Conservation (phyloP, 2,888 invertebrate genomes). For the Eretmocerus hayati region DNA sequence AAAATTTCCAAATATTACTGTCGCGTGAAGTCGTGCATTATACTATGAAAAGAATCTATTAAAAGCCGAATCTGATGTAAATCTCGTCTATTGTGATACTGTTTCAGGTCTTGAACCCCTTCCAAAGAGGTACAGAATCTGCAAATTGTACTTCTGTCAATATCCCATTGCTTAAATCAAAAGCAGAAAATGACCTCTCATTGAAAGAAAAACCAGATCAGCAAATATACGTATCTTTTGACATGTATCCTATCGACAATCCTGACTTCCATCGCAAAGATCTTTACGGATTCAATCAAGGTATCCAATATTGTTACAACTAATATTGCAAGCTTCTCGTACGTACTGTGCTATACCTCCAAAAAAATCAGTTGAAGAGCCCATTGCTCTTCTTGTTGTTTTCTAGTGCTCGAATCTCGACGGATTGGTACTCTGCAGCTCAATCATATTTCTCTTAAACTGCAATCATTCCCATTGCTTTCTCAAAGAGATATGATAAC, state of each 20-base stretch:
- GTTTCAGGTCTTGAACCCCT: constrained; percentile 74
- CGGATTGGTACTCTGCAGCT: constrained; percentile 74
- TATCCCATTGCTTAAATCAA: constrained; percentile 60
- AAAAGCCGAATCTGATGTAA: too few species aligned
- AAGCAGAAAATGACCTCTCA: constrained; percentile 56
- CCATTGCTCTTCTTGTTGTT: too few species aligned
- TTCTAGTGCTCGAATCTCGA: constrained; percentile 26
- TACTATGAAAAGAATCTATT: too few species aligned
- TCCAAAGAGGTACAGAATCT: constrained; percentile 62
- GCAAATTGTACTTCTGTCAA: constrained; percentile 42
- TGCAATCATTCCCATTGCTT: constrained; percentile 67
- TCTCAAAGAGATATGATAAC: constrained; percentile 47
- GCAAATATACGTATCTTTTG: constrained; percentile 80
- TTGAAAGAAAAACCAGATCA: constrained; percentile 58
- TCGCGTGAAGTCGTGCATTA: too few species aligned
- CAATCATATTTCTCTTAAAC: constrained; percentile 75
- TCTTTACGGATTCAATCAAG: constrained; percentile 69
- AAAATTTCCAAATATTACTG: too few species aligned
- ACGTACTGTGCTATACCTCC: too few species aligned
- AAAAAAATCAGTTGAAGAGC: too few species aligned
- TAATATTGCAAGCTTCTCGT: too few species aligned
- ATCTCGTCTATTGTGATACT: too few species aligned
- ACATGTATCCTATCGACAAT: constrained; percentile 79
- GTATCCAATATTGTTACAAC: constrained; percentile 43
- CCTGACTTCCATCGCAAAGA: constrained; percentile 68